Percentiles rank a stretch among this genome's conserved stretches.
phyloP scores from a whole-genome alignment of 2,113 vertebrate species.

The Ictalurus furcatus region DNA sequence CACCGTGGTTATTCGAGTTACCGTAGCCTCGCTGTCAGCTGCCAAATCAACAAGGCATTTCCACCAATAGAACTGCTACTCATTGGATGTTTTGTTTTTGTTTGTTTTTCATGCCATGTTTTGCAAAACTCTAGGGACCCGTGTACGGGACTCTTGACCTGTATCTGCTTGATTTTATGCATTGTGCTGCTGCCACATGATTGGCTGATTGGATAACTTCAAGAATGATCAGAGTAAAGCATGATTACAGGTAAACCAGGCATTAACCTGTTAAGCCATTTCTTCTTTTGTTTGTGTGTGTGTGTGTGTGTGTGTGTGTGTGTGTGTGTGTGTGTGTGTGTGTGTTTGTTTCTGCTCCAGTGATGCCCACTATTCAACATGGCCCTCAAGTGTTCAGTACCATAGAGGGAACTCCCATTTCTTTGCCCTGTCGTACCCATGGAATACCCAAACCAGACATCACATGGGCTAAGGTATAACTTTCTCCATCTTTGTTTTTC shows the following conservation, averaged over 20 bases:
- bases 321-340: constrained; percentile 5
- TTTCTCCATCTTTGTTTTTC: background rate
- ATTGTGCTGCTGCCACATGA: background rate
- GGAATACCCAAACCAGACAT: constrained; percentile 87
- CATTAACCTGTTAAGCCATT: background rate
- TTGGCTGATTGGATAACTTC: background rate
- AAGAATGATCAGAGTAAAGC: background rate
- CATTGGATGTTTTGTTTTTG: background rate
- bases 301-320: constrained; percentile 12
- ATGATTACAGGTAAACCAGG: background rate
- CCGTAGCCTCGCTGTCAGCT: background rate
- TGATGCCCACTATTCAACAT: constrained; percentile 88
- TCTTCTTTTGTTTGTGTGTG: background rate
- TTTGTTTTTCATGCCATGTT: background rate
- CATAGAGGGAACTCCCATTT: constrained; percentile 85
- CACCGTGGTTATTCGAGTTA: background rate
- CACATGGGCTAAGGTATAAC: constrained; percentile 88
- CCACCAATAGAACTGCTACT: background rate
- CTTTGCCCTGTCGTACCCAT: constrained; percentile 84
- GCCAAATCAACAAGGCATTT: background rate
- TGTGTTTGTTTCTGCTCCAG: constrained; percentile 67
- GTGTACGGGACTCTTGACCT: background rate
- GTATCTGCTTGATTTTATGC: background rate
- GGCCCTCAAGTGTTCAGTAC: constrained; percentile 94
- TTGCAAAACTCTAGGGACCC: background rate